A percentile compares a stretch with the other conserved stretches of the same genome.
These are phyloP conservation scores for Rhagoletis zephyria DNA, from an alignment of 1,140 invertebrate genomes.

Conservation along the genomic window DNA sequence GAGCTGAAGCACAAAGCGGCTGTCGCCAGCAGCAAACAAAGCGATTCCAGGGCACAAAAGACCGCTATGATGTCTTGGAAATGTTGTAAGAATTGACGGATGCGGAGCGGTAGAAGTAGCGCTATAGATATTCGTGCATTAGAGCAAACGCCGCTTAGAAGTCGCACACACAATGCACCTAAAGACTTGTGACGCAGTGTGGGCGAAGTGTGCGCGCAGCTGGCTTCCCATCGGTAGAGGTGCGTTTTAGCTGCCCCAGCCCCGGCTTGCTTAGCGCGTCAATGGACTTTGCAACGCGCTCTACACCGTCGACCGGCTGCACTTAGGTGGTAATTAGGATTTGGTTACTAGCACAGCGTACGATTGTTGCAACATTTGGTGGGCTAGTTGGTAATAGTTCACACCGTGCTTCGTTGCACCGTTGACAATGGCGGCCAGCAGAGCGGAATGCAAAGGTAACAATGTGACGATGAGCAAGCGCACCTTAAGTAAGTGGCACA, in stretches of 20 bases:
- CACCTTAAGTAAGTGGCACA: neutral
- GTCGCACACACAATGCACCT: conserved; percentile 9
- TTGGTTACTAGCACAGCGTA: conserved; percentile 8
- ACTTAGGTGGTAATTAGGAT: conserved; percentile 43
- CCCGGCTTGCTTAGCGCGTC: neutral
- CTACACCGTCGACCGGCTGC: neutral
- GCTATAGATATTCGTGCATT: neutral
- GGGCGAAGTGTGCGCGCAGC: neutral
- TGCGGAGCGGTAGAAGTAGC: neutral
- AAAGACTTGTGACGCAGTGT: neutral
- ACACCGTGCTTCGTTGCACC: conserved; percentile 38
- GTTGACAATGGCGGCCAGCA: neutral
- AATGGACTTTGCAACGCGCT: neutral
- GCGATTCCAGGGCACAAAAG: neutral
- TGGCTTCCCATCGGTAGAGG: neutral
- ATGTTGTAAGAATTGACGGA: neutral
- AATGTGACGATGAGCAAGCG: neutral
- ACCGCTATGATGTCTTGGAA: neutral
- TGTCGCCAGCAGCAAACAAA: neutral
- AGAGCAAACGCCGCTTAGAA: neutral
- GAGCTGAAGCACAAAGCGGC: neutral
- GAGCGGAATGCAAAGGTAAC: neutral
- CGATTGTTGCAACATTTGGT: conserved; percentile 39
- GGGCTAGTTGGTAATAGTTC: conserved; percentile 7
- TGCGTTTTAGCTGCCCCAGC: neutral